phyloP scores from a whole-genome alignment of 1,140 invertebrate genomes.

The Marisa cornuarietis region DNA sequence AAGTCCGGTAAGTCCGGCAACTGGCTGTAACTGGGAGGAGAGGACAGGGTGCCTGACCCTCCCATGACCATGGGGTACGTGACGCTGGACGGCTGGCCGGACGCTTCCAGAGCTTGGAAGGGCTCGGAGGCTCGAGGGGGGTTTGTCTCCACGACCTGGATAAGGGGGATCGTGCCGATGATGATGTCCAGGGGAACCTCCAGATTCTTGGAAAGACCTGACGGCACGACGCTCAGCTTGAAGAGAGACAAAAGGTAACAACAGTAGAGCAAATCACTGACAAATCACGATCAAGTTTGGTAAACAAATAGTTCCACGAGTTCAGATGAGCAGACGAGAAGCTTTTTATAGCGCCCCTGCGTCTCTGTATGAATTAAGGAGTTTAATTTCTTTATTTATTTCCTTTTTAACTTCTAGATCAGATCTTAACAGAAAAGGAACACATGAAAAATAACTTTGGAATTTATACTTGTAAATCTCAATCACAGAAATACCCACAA shows the following conservation, averaged over 20 bases:
- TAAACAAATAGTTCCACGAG: too few relatives aligned
- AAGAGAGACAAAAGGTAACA: not conserved
- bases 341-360: too few relatives aligned
- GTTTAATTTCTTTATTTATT: too few relatives aligned
- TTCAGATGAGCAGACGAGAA: too few relatives aligned
- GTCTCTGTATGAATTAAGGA: too few relatives aligned
- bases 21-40: not conserved
- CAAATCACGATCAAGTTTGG: too few relatives aligned
- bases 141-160: constrained; percentile 28
- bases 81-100: not conserved
- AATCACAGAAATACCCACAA: not conserved
- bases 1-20: not conserved
- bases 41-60: not conserved
- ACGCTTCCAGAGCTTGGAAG: not conserved
- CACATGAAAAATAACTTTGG: too few relatives aligned
- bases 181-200: constrained; percentile 48
- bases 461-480: too few relatives aligned
- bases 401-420: too few relatives aligned
- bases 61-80: constrained; percentile 7
- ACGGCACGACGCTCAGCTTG: constrained; percentile 49
- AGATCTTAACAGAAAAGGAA: too few relatives aligned
- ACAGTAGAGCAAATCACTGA: too few relatives aligned
- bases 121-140: constrained; percentile 20
- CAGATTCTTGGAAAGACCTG: constrained; percentile 46
- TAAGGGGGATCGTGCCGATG: constrained; percentile 47